Evolutionary conservation across 1,140 invertebrate genomes (phyloP).

Genomic region (Vanessa tameamea): DNA sequence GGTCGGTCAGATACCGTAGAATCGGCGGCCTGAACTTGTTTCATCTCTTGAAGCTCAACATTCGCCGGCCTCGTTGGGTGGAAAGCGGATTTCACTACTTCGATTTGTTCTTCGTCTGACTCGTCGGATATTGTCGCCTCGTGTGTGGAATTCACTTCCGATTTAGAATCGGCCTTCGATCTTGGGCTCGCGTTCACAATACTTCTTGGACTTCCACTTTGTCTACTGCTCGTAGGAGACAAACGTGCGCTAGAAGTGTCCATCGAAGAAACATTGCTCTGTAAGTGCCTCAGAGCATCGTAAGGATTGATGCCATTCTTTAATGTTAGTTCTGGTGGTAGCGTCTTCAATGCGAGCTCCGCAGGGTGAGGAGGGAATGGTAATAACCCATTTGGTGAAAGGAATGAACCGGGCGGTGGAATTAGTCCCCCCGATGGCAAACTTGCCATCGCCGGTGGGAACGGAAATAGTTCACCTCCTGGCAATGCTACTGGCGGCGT

Average conservation of each 20-base stretch:
- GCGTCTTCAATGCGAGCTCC: conserved; percentile 68
- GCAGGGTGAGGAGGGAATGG: conserved; percentile 76
- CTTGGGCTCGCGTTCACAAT: conserved; percentile 74
- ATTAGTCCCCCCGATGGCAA: conserved; percentile 78
- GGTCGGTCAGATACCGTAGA: conserved; percentile 82
- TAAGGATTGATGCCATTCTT: conserved; percentile 72
- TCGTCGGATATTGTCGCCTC: conserved; percentile 84
- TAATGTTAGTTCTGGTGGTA: conserved; percentile 66
- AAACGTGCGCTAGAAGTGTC: conserved; percentile 76
- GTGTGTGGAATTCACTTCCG: conserved; percentile 83
- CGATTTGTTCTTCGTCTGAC: conserved; percentile 85
- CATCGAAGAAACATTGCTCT: conserved; percentile 74
- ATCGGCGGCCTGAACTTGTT: conserved; percentile 81
- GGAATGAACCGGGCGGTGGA: conserved; percentile 77
- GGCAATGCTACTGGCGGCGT: conserved; percentile 79
- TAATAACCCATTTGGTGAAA: conserved; percentile 71
- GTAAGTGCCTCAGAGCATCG: conserved; percentile 72
- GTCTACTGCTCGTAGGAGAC: conserved; percentile 81
- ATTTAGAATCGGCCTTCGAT: conserved; percentile 80
- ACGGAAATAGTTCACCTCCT: conserved; percentile 74
- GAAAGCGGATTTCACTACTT: conserved; percentile 89
- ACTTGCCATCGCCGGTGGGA: conserved; percentile 75
- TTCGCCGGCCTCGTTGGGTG: conserved; percentile 81
- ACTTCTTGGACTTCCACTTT: conserved; percentile 78
- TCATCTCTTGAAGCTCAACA: conserved; percentile 74